Conservation (phyloP, 2,888 invertebrate species). For the Drosophila kambysellisi region DNA sequence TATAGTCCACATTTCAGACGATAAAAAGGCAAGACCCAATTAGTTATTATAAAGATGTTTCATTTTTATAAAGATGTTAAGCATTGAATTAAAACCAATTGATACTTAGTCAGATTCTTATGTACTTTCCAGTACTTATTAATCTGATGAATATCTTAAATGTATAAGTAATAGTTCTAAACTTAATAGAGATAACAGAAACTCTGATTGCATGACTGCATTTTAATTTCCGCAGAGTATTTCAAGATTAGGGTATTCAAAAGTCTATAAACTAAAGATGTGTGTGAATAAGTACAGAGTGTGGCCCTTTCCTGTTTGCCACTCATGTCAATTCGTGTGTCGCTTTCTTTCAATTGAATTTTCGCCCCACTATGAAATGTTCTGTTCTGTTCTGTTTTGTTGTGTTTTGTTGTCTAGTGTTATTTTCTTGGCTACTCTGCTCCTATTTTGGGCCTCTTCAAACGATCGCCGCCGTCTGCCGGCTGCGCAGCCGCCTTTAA, state of each 20-base stretch:
- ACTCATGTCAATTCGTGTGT: constrained; percentile 71
- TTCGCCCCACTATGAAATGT: constrained; percentile 35
- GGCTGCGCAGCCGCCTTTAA: constrained; percentile 64
- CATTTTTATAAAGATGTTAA: neutral
- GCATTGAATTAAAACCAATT: neutral
- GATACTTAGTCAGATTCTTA: rapidly evolving
- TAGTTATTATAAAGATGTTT: neutral
- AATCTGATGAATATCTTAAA: neutral
- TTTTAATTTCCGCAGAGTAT: neutral
- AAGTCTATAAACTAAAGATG: neutral
- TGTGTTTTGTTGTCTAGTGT: constrained; percentile 34
- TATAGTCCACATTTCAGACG: neutral
- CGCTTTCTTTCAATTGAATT: constrained; percentile 77
- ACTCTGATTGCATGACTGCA: neutral
- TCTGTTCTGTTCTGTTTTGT: constrained; percentile 5
- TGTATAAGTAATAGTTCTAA: neutral
- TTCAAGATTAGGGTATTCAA: constrained; percentile 27
- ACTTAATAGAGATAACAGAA: neutral
- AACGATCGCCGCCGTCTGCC: constrained; percentile 47
- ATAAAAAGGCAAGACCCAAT: neutral
- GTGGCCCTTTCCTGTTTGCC: constrained; percentile 56
- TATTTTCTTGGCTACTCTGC: constrained; percentile 41
- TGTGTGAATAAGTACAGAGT: constrained; percentile 17
- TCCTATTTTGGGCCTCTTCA: constrained; percentile 65
- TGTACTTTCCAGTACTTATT: neutral